Evolutionary conservation across 2,113 vertebrate genomes (phyloP).

Genomic region (Blennius ocellaris): DNA sequence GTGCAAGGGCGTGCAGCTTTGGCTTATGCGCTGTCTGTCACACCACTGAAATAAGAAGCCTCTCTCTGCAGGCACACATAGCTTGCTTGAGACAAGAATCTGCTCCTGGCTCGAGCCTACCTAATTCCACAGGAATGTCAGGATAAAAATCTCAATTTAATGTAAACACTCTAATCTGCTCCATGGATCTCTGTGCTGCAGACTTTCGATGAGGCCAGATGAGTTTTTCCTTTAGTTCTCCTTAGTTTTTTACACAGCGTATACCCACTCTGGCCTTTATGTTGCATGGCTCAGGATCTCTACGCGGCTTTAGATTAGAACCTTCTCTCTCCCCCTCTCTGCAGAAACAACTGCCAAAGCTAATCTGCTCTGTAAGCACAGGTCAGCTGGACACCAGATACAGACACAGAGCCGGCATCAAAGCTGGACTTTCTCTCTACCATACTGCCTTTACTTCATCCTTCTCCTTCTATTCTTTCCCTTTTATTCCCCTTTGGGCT

Average conservation of each 20-base stretch:
- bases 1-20: constrained; percentile 36
- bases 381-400: constrained; percentile 72
- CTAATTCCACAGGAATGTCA: constrained; percentile 62
- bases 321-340: constrained; percentile 9
- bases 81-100: constrained; percentile 46
- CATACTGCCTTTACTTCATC: constrained; percentile 33
- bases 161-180: constrained; percentile 68
- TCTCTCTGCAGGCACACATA: constrained; percentile 41
- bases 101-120: constrained; percentile 29
- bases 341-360: constrained; percentile 65
- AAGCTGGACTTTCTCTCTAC: constrained; percentile 33
- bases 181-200: constrained; percentile 46
- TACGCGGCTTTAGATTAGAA: constrained; percentile 66
- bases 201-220: constrained; percentile 52
- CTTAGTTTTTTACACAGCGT: constrained; percentile 42
- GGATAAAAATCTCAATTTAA: constrained; percentile 61
- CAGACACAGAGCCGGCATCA: constrained; percentile 46
- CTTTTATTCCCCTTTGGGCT: constrained; percentile 27
- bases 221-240: constrained; percentile 31
- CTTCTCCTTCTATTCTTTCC: constrained; percentile 16
- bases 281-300: constrained; percentile 53
- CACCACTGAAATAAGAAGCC: constrained; percentile 43
- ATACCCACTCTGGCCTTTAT: constrained; percentile 49
- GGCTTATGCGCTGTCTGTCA: constrained; percentile 48
- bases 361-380: constrained; percentile 58